Percentiles rank a stretch among this genome's conserved stretches.
Conservation (phyloP, 2,797 vertebrate species). For the Pipistrellus pygmaeus region DNA sequence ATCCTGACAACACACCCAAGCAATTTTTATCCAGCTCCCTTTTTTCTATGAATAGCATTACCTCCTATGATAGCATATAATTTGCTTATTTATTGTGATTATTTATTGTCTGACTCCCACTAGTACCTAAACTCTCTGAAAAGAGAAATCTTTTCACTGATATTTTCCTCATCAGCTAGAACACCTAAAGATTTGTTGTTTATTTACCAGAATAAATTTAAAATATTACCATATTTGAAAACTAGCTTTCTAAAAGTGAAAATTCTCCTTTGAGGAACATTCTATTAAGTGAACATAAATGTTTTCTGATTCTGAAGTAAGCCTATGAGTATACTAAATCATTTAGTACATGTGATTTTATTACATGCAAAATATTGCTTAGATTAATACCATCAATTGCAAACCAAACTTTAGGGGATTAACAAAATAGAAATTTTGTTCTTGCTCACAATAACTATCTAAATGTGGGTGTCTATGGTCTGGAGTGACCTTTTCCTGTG, state of each 20-base stretch:
- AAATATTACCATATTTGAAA: not conserved
- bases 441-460: not conserved
- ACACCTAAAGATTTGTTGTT: not conserved
- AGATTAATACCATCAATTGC: not conserved
- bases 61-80: not conserved
- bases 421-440: not conserved
- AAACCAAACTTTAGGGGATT: not conserved
- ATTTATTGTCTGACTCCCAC: not conserved
- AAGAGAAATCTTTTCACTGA: not conserved
- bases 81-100: not conserved
- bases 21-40: not conserved
- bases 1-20: not conserved
- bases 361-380: not conserved
- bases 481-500: not conserved
- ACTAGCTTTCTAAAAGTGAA: not conserved
- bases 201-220: not conserved
- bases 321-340: not conserved
- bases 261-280: not conserved
- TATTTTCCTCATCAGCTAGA: not conserved
- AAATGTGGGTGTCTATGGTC: not conserved
- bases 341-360: not conserved
- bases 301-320: constrained; percentile 23
- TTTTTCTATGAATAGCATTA: not conserved
- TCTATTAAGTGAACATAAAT: not conserved
- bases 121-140: not conserved